phyloP scores from a whole-genome alignment of 2,888 invertebrate species.

The Xanthia togata region DNA sequence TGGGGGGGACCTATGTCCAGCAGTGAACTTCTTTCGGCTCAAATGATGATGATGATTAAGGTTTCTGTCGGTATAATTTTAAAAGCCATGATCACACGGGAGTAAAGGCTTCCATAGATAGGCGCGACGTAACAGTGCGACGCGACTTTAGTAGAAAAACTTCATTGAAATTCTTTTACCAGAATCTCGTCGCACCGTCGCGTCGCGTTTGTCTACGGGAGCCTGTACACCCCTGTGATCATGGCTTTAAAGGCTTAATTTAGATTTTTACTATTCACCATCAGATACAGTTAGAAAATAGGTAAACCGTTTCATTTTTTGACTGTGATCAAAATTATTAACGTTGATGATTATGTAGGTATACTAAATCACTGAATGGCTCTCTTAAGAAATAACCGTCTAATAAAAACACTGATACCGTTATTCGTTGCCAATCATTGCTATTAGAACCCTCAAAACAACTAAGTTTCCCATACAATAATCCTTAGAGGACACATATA shows the following conservation, averaged over 20 bases:
- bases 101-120: background rate
- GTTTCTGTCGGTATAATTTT: background rate
- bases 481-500: conserved; percentile 46
- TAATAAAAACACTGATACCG: too few species aligned
- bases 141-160: background rate
- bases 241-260: background rate
- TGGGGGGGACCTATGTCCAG: too few species aligned
- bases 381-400: too few species aligned
- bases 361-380: too few species aligned
- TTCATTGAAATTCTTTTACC: background rate
- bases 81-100: background rate
- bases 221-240: too few species aligned
- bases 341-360: background rate
- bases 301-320: background rate
- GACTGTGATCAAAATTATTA: background rate
- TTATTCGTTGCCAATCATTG: too few species aligned
- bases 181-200: background rate
- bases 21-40: too few species aligned
- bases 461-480: conserved; percentile 43
- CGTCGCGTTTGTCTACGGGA: background rate
- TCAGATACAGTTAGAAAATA: background rate
- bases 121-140: background rate
- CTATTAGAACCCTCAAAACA: too few species aligned
- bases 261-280: background rate
- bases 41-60: too few species aligned